phyloP scores from a whole-genome alignment of 2,113 vertebrate species.

The Telmatochromis brichardi region DNA sequence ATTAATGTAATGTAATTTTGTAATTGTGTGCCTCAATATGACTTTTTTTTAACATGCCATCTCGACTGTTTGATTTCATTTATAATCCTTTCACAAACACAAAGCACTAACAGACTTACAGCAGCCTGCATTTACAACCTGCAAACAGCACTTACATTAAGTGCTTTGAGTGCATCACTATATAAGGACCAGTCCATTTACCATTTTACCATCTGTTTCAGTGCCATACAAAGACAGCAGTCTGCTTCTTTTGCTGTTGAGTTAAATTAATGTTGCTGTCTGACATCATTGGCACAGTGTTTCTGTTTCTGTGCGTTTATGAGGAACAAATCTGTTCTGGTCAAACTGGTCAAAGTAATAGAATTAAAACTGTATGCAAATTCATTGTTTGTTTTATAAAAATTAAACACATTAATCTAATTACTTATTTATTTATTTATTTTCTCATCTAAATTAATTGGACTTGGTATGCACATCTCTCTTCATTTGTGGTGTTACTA shows the following conservation, averaged over 20 bases:
- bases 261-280: background rate
- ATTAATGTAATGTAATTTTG: background rate
- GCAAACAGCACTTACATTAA: background rate
- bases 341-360: background rate
- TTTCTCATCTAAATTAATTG: background rate
- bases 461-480: background rate
- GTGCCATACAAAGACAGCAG: background rate
- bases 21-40: background rate
- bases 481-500: background rate
- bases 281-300: background rate
- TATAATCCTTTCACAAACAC: background rate
- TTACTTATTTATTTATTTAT: background rate
- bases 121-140: background rate
- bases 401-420: background rate
- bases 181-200: background rate
- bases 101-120: background rate
- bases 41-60: background rate
- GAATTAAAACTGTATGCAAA: background rate
- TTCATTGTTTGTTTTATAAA: background rate
- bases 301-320: background rate
- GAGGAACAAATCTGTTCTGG: background rate
- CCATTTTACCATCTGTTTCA: background rate
- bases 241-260: background rate
- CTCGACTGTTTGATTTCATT: background rate
- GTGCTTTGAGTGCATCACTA: background rate